These are phyloP conservation scores for Auanema freiburgensis DNA, from an alignment of 2,888 invertebrate genomes.

Conservation along the genomic window DNA sequence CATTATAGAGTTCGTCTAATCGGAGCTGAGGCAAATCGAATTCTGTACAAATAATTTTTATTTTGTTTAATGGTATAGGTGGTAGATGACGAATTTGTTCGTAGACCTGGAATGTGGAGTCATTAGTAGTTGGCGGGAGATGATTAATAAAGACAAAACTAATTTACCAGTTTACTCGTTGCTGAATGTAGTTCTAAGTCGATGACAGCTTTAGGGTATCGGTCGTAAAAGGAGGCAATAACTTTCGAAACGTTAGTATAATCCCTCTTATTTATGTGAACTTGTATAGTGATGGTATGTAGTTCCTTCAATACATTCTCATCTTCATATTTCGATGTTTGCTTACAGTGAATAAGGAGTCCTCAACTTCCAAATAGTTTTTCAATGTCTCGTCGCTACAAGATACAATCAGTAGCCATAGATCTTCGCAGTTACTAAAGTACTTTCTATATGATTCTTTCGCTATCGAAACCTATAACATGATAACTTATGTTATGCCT, in stretches of 20 bases:
- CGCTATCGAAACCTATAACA: constrained; percentile 11
- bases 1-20: constrained; percentile 34
- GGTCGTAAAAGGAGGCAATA: constrained; percentile 31
- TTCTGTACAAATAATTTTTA: constrained; percentile 46
- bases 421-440: constrained; percentile 42
- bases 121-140: too few relatives aligned
- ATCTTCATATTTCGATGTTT: neutral
- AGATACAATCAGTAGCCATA: constrained; percentile 41
- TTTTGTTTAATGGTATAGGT: constrained; percentile 32
- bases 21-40: constrained; percentile 40
- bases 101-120: constrained; percentile 25
- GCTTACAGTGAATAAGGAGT: constrained; percentile 38
- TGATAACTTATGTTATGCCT: neutral
- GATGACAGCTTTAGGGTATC: constrained; percentile 36
- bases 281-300: constrained; percentile 37
- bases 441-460: constrained; percentile 35
- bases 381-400: constrained; percentile 30
- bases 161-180: constrained; percentile 19
- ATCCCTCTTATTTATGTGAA: constrained; percentile 29
- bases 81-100: constrained; percentile 37
- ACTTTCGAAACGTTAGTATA: constrained; percentile 32
- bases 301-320: constrained; percentile 30
- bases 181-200: constrained; percentile 45
- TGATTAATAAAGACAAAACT: neutral
- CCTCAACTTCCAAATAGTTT: constrained; percentile 28